Base-by-base conservation (phyloP, 2,113 vertebrate genomes). In the Gymnobelideus leadbeateri region DNA sequence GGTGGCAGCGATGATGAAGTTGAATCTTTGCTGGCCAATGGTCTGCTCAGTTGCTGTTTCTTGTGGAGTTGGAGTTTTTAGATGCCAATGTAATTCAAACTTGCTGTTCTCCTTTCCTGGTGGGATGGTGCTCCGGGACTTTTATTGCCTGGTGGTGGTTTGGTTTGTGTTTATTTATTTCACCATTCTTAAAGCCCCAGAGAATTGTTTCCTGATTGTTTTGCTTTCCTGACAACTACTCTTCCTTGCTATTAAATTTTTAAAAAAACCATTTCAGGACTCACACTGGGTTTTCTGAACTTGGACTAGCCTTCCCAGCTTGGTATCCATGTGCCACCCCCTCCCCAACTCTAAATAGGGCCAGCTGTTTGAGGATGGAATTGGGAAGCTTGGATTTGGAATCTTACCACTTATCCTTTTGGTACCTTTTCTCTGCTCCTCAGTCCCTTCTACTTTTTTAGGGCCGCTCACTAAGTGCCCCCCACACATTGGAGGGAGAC, bases 91-190 rank as follows among this genome's bases (percentile, higher is more conserved):
- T 84, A 84, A 84, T 84, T 77, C 61, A 77, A 77, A 77, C 61
- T 77, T 77, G 61, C 61, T 19, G 37, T 77, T 84, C 68, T 43
- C 19, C 68, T 84, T 84, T 84, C 68, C 68, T 84, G 19, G n/a
- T 43, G n/a, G 68, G n/a, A 43, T 84, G 68, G 7, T 43, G n/a
- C 68, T 84, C n/a, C 68, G 3, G 19, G 68, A 84, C n/a, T 84
- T 84, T 84, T 43, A 84, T n/a, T 84, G 16, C n/a, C 68, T 84
- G n/a, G 2, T 43, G 37, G 37, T 84, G n/a, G n/a, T 84, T 84
- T 84, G 68, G 37, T 84, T 84, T 84, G n/a, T 84, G 37, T 84
- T 84, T 84, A 37, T 84, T 84, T 84, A 84, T 84, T 84, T 84
- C 68, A 43, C 68, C 19, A 43, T 84, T 2, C n/a, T 19, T 7